Evolutionary conservation across 2,113 vertebrate genomes (phyloP).

Genomic region (Craseonycteris thonglongyai): DNA sequence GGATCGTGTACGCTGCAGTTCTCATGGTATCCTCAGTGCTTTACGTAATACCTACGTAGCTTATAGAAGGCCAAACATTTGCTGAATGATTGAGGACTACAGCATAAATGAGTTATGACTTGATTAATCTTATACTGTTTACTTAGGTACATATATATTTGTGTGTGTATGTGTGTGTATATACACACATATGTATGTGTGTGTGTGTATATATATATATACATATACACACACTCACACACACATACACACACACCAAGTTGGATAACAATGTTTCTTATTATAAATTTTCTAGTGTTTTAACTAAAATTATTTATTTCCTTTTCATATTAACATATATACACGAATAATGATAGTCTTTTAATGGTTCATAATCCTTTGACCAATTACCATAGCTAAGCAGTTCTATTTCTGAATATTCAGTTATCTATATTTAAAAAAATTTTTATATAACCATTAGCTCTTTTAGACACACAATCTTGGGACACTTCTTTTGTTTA

Average conservation of each 20-base stretch:
- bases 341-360: not conserved
- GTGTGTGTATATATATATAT: not conserved
- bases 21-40: not conserved
- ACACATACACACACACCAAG: not conserved
- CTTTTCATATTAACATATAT: not conserved
- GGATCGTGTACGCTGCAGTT: not conserved
- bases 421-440: constrained; percentile 34
- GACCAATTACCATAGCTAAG: not conserved
- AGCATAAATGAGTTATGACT: not conserved
- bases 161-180: not conserved
- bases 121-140: not conserved
- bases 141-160: not conserved
- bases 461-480: not conserved
- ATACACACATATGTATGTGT: not conserved
- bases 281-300: not conserved
- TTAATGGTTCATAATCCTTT: not conserved
- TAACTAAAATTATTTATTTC: not conserved
- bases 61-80: not conserved
- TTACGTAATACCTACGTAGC: not conserved
- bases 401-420: not conserved
- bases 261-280: not conserved
- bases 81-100: not conserved
- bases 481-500: constrained; percentile 40
- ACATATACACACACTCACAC: too few species aligned
- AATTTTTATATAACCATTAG: constrained; percentile 48